Conservation (phyloP, 2,888 invertebrate species). For the Leptopilina myrica region DNA sequence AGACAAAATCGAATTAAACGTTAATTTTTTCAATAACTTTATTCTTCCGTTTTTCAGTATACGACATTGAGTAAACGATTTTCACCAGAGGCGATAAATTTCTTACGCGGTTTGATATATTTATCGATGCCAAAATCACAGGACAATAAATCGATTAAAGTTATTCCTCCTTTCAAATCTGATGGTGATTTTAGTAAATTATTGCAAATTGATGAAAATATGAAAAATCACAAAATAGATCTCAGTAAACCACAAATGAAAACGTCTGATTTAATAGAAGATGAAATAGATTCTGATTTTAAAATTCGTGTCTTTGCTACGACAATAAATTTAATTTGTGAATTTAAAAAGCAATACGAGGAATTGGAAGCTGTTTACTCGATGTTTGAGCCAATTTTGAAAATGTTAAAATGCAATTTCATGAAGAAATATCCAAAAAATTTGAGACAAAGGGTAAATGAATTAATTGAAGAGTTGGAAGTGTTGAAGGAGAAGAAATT, state of each 20-base stretch:
- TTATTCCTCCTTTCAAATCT: constrained; percentile 84
- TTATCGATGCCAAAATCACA: constrained; percentile 82
- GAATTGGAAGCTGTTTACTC: constrained; percentile 67
- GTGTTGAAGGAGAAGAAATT: constrained; percentile 79
- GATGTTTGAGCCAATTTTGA: constrained; percentile 77
- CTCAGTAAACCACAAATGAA: constrained; percentile 76
- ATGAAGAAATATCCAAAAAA: constrained; percentile 81
- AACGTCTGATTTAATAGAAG: constrained; percentile 79
- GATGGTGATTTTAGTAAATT: constrained; percentile 79
- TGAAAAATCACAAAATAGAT: constrained; percentile 71
- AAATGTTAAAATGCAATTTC: constrained; percentile 80
- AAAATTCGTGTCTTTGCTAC: constrained; percentile 81
- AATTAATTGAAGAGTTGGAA: constrained; percentile 77
- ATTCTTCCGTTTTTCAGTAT: constrained; percentile 78
- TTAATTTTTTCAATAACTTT: neutral
- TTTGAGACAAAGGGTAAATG: constrained; percentile 77
- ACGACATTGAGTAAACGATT: constrained; percentile 87
- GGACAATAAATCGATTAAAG: constrained; percentile 79
- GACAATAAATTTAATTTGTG: constrained; percentile 79
- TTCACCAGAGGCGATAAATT: constrained; percentile 89
- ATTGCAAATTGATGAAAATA: constrained; percentile 80
- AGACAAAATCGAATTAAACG: neutral
- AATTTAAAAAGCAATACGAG: constrained; percentile 75
- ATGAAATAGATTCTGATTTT: constrained; percentile 80
- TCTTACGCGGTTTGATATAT: constrained; percentile 86